Base-by-base conservation (phyloP, 2,888 invertebrate species). In the Plagodis dolabraria region DNA sequence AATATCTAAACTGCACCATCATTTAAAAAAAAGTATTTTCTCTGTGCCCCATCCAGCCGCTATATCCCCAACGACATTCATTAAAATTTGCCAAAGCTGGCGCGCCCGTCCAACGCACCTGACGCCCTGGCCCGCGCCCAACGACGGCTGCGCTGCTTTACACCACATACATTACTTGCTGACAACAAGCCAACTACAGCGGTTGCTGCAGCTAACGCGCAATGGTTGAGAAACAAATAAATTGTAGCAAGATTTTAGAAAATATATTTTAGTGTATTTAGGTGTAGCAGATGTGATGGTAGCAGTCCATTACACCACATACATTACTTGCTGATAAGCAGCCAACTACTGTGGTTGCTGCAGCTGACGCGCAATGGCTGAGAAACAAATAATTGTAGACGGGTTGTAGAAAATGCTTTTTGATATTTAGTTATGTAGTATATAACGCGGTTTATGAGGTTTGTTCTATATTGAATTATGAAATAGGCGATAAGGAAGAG, bases 31-130 rank as follows among this genome's bases (percentile, higher is more conserved):
- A 36, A 7, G 7, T 42, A 33, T 22, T 6, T 50, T n/a, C n/a
- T 11, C 33, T 7, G 5, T 9, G 74, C 50, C 86, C 59, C 76
- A 70, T 89, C 89, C 64, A 88, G 85, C 7, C 0, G 5, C n/a
- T 48, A 63, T 53, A 64, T 75, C 60, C 40, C 33, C 38, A 64
- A 53, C 71, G 70, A 84, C 88, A 89, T 90, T 90, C 90, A 90
- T 90, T 90, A 89, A 79, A 79, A 77, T 77, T 77, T 80, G 76
- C 76, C 74, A 74, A 77, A 76, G 73, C 75, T 73, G 74, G 72
- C 72, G 67, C 68, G 71, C 63, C 76, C 77, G 79, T 79, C 78
- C 61, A 55, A 54, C 65, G 68, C 79, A 79, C 79, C 79, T 80
- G 82, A 76, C 80, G 77, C 74, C 66, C 65, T 59, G 63, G 66